Percentiles rank a stretch among this genome's conserved stretches.
Conservation (phyloP, 2,888 invertebrate genomes). For the Eucera pruinosa region DNA sequence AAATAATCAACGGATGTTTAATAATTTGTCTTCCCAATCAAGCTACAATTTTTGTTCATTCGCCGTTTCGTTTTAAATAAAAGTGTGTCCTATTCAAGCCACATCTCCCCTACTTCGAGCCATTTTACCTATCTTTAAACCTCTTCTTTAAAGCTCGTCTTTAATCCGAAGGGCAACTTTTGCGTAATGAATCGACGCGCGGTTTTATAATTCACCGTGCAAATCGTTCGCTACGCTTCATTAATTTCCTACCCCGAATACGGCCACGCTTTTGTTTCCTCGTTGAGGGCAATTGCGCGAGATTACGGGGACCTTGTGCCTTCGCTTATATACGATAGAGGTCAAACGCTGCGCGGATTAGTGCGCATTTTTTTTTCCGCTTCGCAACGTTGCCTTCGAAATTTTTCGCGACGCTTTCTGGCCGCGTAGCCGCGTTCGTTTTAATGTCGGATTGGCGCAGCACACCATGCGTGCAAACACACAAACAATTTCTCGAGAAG, state of each 20-base stretch:
- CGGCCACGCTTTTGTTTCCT: conserved; percentile 60
- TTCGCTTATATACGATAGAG: conserved; percentile 57
- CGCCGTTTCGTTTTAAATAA: too few relatives aligned
- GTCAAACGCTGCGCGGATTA: conserved; percentile 40
- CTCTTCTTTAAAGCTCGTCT: too few relatives aligned
- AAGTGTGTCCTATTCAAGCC: too few relatives aligned
- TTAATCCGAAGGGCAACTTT: neutral
- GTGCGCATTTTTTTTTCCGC: conserved; percentile 34
- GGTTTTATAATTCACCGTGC: conserved; percentile 28
- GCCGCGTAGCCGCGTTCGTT: conserved; percentile 11
- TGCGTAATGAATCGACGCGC: conserved; percentile 21
- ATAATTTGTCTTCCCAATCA: too few relatives aligned
- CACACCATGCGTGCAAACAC: conserved; percentile 79
- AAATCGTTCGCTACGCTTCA: conserved; percentile 25
- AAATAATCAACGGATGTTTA: too few relatives aligned
- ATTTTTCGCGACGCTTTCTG: conserved; percentile 15
- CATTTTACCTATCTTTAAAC: too few relatives aligned
- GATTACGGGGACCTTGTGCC: conserved; percentile 61
- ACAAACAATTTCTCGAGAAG: conserved; percentile 83
- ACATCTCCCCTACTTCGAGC: too few relatives aligned
- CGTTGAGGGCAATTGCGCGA: conserved; percentile 61
- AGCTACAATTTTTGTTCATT: too few relatives aligned
- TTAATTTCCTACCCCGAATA: conserved; percentile 46
- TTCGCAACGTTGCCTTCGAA: conserved; percentile 6
- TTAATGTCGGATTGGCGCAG: conserved; percentile 67